Base-by-base conservation (phyloP, 2,113 vertebrate species). In the Psettodes erumei region DNA sequence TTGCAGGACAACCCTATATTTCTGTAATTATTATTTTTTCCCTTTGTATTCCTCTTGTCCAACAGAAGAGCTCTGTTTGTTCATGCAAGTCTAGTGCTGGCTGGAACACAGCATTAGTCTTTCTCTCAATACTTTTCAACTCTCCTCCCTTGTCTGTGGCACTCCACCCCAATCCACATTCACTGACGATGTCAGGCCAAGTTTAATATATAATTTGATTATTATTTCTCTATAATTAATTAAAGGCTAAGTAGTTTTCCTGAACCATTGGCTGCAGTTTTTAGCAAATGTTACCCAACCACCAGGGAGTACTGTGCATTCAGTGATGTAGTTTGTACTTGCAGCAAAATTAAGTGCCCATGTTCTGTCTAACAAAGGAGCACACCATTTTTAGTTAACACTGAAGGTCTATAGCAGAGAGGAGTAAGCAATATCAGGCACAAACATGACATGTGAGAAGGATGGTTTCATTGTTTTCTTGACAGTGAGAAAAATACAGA, bases 401-500 rank as follows among this genome's bases (percentile, higher is more conserved):
- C 0, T 21, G 8, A n/a, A 25, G 5, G n/a, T 33, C 8, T 23
- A 13, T 27, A 2, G 32, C 43, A 54, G 4, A 13, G 37, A 48
- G 30, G 6, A 50, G 6, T 23, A 16, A 62, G 21, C 6, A 37
- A 13, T 42, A 54, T 53, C 6, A 16, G 4, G 16, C 16, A 61
- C n/a, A 30, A 8, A 9, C 40, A 42, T 21, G 18, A n/a, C 30
- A 32, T 23, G 2, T 37, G 16, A 23, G 35, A 9, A 0, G 5
- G 4, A 51, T 25, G 11, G 55, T 25, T 55, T 56, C 6, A 62
- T 43, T 66, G 23, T 53, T 71, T 78, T 27, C 3, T 53, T 51
- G 50, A 54, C 37, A 53, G 51, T 8, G 55, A 55, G 21, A 70
- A 63, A 51, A 60, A 42, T 33, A 53, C 11, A 42, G 23, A 73